phyloP scores from a whole-genome alignment of 2,113 vertebrate species.

The Condylura cristata region DNA sequence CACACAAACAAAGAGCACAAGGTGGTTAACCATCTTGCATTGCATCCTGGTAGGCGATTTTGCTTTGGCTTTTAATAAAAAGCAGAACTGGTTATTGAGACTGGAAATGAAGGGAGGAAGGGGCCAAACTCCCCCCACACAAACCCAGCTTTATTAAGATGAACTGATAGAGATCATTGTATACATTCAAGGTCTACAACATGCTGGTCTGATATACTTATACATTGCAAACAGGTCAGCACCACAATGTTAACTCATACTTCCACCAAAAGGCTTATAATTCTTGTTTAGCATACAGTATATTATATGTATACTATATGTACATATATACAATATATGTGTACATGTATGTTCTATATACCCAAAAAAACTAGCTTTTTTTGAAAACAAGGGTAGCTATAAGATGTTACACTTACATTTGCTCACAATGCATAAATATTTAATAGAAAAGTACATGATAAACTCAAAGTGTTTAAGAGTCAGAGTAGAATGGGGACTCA shows the following conservation, averaged over 20 bases:
- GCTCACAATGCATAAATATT: not conserved
- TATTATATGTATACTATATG: too few species aligned
- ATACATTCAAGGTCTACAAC: not conserved
- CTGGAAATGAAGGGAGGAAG: not conserved
- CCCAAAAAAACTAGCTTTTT: not conserved
- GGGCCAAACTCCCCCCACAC: not conserved
- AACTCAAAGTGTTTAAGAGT: not conserved
- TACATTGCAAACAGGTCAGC: not conserved
- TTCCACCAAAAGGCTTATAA: not conserved
- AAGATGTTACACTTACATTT: not conserved
- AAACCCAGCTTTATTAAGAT: not conserved
- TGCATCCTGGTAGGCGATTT: not conserved
- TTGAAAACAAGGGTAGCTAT: not conserved
- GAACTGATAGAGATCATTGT: not conserved
- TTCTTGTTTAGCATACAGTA: not conserved
- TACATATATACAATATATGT: not conserved
- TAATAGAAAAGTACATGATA: not conserved
- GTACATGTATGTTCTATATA: too few species aligned
- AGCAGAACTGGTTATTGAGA: not conserved
- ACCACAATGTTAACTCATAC: not conserved
- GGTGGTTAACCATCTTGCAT: not conserved
- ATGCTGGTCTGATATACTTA: not conserved
- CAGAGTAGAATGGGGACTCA: not conserved
- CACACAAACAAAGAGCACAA: not conserved
- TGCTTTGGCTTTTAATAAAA: slow-evolving; percentile 7